Evolutionary conservation across 2,888 invertebrate genomes (phyloP), one percentile per base, ranked within the genome.

Genomic region (Onthophagus sagittarius): DNA sequence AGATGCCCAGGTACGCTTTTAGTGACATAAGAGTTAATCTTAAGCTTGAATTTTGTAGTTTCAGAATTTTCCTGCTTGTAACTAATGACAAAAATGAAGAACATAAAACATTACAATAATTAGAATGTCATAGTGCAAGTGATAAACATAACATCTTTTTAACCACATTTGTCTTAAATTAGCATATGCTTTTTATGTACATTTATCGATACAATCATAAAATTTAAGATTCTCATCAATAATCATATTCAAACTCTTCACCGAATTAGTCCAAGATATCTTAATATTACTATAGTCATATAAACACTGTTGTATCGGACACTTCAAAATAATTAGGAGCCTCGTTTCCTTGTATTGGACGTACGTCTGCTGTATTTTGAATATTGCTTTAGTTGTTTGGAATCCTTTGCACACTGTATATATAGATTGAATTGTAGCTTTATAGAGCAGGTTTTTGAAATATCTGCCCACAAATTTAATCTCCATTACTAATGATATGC

Each of bases 1-100:
- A n/a, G n/a, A n/a, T n/a, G n/a, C n/a, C n/a, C n/a, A n/a, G n/a
- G n/a, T n/a, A n/a, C n/a, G n/a, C n/a, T n/a, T n/a, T n/a, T n/a
- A n/a, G n/a, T n/a, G n/a, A n/a, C n/a, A n/a, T n/a, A 31, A 69
- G 71, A 23, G 72, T 74, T 4, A 72, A 33, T 7, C 74, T 15
- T 32, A 69, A 67, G 31, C 71, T 69, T 13, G 69, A 62, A 11
- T 74, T 71, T 13, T 74, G 69, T 6, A 74, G 64, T 62, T 71
- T 63, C 33, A 72, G 72, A 23, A 70, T 72, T 65, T 70, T 72
- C 5, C 11, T 15, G 14, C 53, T 23, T 3, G 32, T n/a, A 67
- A 63, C 70, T 6, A 9, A 15, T 9, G 65, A 62, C 0, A 74
- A 14, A 53, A 15, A 72, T 2, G 70, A n/a, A n/a, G 14, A 63